These are phyloP conservation scores for Eupithecia centaureata DNA, from an alignment of 2,888 invertebrate genomes.

Conservation along the genomic window DNA sequence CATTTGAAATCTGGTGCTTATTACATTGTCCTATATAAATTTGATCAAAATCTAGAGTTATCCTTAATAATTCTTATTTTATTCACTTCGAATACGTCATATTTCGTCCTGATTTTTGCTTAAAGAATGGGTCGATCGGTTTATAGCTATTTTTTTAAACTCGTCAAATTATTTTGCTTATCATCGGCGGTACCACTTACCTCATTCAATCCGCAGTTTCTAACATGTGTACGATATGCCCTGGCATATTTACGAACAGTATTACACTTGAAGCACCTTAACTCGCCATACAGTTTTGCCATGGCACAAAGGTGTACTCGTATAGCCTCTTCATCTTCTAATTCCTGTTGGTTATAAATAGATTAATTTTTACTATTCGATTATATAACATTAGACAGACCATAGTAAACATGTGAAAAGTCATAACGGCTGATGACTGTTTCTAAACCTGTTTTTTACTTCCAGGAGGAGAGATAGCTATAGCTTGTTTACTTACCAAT, in stretches of 20 bases:
- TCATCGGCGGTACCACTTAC: background rate
- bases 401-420: background rate
- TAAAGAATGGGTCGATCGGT: too few species aligned
- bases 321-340: conserved; percentile 44
- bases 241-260: conserved; percentile 51
- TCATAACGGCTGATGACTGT: background rate
- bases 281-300: conserved; percentile 37
- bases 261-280: conserved; percentile 56
- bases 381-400: background rate
- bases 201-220: conserved; percentile 44
- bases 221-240: conserved; percentile 51
- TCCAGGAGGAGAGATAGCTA: background rate
- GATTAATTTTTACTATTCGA: background rate
- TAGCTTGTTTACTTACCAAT: conserved; percentile 43
- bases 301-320: conserved; percentile 47
- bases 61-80: too few species aligned
- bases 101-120: too few species aligned
- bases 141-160: too few species aligned
- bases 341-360: conserved; percentile 42
- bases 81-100: too few species aligned
- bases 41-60: too few species aligned
- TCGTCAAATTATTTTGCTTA: background rate
- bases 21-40: too few species aligned
- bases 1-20: too few species aligned
- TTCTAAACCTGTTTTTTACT: too few species aligned